Evolutionary conservation across 2,797 vertebrate species (phyloP), one percentile per base, ranked within the genome.

Genomic region (Luscinia megarhynchos): DNA sequence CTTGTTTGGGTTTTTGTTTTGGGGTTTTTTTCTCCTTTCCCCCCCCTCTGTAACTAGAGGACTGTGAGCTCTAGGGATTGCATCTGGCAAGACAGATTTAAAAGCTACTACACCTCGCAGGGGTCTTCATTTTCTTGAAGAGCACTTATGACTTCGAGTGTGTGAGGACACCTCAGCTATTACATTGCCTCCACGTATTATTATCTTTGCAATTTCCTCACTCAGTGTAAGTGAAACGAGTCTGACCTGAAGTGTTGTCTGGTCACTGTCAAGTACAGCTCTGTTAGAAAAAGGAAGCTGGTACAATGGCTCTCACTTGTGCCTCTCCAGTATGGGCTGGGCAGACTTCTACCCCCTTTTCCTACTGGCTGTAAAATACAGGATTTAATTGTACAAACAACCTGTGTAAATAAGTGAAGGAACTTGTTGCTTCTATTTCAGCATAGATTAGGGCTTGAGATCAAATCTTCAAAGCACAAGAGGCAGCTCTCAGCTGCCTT

Each of bases 11-110:
- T 9, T 40, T 58, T 46, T 21, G 6, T n/a, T 34, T 11, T 10
- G 24, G 1, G 2, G 2, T 6, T 45, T n/a, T 29, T 22, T 11
- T 0, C 0, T 5, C 6, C 5, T 14, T 6, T 0, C 0, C 1
- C 1, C 50, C 50, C 2, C 2, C 3, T 4, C 24, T 38, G 12
- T 26, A 27, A 45, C 19, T 21, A 32, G n/a, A 50, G 26, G 16
- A 12, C 36, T 69, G 16, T 79, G 64, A 83, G 32, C 45, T 91
- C 61, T 50, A 61, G 59, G 77, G 55, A 73, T 20, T 64, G 53
- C 15, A 12, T 57, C 29, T 87, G 30, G 48, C 19, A 80, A 86
- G 73, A 62, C 19, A 36, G 21, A 61, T 78, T 90, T 78, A 29
- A 86, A 82, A 90, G 48, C 54, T 36, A 14, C 46, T 66, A 23